These are phyloP conservation scores for Gryllus longicercus DNA, from an alignment of 2,888 invertebrate genomes.

Conservation along the genomic window DNA sequence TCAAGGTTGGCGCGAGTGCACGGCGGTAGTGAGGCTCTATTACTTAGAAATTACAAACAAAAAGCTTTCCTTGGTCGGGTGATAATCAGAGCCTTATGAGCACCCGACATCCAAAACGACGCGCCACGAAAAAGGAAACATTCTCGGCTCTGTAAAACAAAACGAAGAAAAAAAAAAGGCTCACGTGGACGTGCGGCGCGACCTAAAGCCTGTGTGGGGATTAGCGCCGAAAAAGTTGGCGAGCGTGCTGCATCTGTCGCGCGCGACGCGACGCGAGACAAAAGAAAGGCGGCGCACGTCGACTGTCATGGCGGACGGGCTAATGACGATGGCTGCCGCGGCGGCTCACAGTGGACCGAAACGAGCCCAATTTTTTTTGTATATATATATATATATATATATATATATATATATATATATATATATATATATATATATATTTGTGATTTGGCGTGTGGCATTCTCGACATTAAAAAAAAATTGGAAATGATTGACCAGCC, in stretches of 20 bases:
- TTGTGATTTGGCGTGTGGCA: too few species aligned
- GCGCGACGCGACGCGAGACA: not conserved
- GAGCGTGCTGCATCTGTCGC: not conserved
- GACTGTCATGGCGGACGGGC: too few species aligned
- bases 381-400: too few species aligned
- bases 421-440: too few species aligned
- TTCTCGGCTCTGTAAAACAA: not conserved
- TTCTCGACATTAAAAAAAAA: too few species aligned
- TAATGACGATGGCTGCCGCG: too few species aligned
- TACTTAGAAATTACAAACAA: not conserved
- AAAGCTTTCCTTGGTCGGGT: not conserved
- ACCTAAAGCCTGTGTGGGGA: not conserved
- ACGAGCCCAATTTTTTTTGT: too few species aligned
- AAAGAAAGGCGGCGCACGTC: too few species aligned
- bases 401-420: too few species aligned
- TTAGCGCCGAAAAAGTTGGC: not conserved
- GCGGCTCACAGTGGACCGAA: too few species aligned
- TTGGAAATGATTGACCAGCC: too few species aligned
- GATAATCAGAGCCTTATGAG: not conserved
- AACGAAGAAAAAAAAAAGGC: not conserved
- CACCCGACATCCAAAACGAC: not conserved
- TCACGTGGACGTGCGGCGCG: not conserved
- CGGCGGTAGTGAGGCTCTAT: not conserved
- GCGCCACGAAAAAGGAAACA: not conserved
- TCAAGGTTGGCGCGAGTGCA: slow-evolving; percentile 1